Evolutionary conservation across 2,888 invertebrate species (phyloP), one percentile per base, ranked within the genome.

Genomic region (Drosophila picticornis): DNA sequence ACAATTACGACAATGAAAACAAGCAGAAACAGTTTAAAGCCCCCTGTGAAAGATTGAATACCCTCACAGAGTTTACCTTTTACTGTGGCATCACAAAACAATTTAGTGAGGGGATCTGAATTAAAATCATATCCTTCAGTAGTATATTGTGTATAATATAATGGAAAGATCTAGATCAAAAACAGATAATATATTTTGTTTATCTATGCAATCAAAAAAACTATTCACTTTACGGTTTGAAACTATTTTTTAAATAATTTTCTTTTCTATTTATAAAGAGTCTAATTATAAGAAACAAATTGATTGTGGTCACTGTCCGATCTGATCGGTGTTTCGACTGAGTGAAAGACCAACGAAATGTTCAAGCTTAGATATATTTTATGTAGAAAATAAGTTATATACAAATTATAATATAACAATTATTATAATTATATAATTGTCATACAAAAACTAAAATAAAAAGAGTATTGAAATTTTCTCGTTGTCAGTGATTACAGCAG

Each of bases 1-100:
- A 84, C 88, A 86, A 88, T 84, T 84, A 79, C 74, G 70, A 75
- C 72, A 74, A 67, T 66, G 70, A 81, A 72, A 72, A 69, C 62
- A 61, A 22, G 25, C 46, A 22, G 58, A 29, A 27, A 22, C 19
- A 40, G 5, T 6, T 29, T 1, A n/a, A 10, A 5, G 16, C 19
- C 29, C 10, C 6, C 6, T 31, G 38, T 27, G 29, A 22, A 43
- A 27, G 27, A 36, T 31, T 71, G 29, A 57, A 72, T 57, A 63
- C 72, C 22, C 63, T 62, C 7, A 32, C 9, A 13, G n/a, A 4
- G 22, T 13, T 48, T 0, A 16, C n/a, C 6, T 13, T 1, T n/a
- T 19, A 11, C 29, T n/a, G 7, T n/a, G 27, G 4, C 46, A 48
- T 13, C 22, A 19, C 22, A 11, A 7, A 53, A 9, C 16, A 13